Evolutionary conservation across 2,888 invertebrate genomes (phyloP), one percentile per base, ranked within the genome.

Genomic region (Morinoia aosen): DNA sequence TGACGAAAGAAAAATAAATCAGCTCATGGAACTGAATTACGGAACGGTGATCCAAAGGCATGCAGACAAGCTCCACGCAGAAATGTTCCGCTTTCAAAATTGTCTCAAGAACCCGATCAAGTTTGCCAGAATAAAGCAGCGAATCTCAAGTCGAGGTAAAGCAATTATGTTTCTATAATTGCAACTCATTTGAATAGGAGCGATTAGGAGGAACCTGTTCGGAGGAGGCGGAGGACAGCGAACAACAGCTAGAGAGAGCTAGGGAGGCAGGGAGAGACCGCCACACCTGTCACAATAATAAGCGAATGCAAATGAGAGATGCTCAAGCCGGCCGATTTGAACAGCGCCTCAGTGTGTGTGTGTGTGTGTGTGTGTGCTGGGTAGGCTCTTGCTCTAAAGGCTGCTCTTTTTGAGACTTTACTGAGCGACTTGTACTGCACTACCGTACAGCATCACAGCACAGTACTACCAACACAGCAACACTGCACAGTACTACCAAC

Each of bases 111-210:
- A 93, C 57, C 93, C 93, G 39, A 93, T 93, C 57, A 93, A 57
- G 16, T 39, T 57, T 57, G 93, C 57, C 33, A 57, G 57, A 93
- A 93, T 57, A 57, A 93, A 48, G 56, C 25, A 12, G n/a, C 57
- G 93, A 93, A 93, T 93, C 93, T 57, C 93, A 57, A 57, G 93
- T 93, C 93, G 48, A 57, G 93, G 93, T 93, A 93, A 93, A 93
- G 93, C 93, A 93, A 93, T 93, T 93, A 93, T 93, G 48, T 93
- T 93, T 93, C 93, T 93, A 57, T 93, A 93, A 93, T 93, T 93
- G 93, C 93, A 93, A 93, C 93, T 93, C 93, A 93, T 93, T 93
- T 93, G 93, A 93, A 93, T 93, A 93, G 57, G 48, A 93, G 93
- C 93, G 93, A 93, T 93, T 93, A 93, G 93, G 48, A 93, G 57